A percentile compares a stretch with the other conserved stretches of the same genome.
phyloP scores from a whole-genome alignment of 2,888 invertebrate species.

The Acanthosepion lycidas region DNA sequence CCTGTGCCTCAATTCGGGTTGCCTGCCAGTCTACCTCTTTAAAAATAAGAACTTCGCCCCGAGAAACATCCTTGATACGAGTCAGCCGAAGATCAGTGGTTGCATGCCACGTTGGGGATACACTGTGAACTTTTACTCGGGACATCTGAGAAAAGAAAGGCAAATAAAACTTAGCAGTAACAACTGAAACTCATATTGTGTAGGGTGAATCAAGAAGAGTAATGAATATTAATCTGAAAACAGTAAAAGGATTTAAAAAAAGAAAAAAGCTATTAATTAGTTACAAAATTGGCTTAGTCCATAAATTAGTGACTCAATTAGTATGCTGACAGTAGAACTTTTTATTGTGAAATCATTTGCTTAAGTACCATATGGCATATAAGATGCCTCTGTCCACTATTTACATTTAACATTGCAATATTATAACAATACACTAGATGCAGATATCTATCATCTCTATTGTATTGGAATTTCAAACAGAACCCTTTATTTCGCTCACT shows the following conservation, averaged over 20 bases:
- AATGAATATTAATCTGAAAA: background rate
- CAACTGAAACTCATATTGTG: background rate
- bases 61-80: slow-evolving; percentile 89
- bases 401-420: too few relatives aligned
- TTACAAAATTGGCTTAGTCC: too few relatives aligned
- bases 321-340: too few relatives aligned
- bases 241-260: background rate
- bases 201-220: background rate
- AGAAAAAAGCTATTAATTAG: too few relatives aligned
- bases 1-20: slow-evolving; percentile 93
- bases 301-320: too few relatives aligned
- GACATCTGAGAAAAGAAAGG: slow-evolving; percentile 82
- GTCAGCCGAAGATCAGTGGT: slow-evolving; percentile 89
- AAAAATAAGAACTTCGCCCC: slow-evolving; percentile 93
- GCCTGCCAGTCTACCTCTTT: slow-evolving; percentile 97
- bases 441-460: too few relatives aligned
- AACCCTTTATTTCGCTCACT: too few relatives aligned
- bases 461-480: too few relatives aligned
- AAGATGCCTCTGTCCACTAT: too few relatives aligned
- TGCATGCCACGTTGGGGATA: slow-evolving; percentile 91
- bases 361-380: too few relatives aligned
- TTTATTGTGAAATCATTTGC: too few relatives aligned
- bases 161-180: background rate
- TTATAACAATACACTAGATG: too few relatives aligned
- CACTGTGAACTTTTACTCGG: slow-evolving; percentile 92